Evolutionary conservation across 2,113 vertebrate genomes (phyloP).

Genomic region (Marmota monax): DNA sequence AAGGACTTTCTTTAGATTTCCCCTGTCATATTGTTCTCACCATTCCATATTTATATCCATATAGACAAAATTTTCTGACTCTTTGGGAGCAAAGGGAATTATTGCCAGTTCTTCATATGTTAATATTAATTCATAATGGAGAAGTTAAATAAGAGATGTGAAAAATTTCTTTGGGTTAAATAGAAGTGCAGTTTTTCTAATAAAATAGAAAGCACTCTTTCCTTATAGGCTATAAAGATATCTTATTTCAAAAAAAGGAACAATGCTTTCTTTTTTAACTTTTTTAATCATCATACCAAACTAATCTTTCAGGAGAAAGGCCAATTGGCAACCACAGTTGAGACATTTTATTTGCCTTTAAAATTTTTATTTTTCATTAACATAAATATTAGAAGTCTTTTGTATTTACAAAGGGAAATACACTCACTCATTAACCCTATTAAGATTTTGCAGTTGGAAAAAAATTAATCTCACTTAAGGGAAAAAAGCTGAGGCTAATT

Average conservation of each 20-base stretch:
- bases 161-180: background rate
- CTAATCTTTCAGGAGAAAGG: background rate
- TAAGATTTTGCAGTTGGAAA: conserved; percentile 44
- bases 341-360: conserved; percentile 52
- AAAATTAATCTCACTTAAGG: conserved; percentile 44
- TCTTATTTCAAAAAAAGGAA: conserved; percentile 5
- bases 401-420: conserved; percentile 24
- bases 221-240: background rate
- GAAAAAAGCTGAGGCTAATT: conserved; percentile 12
- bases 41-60: background rate
- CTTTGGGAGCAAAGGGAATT: background rate
- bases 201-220: background rate
- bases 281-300: background rate
- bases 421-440: conserved; percentile 23
- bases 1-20: background rate
- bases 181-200: background rate
- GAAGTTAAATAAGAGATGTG: background rate
- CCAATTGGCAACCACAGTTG: background rate
- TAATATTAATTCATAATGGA: conserved; percentile 1
- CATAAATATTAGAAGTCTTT: background rate
- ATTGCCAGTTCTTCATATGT: background rate
- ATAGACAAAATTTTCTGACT: background rate
- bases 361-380: conserved; percentile 13
- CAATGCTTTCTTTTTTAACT: background rate
- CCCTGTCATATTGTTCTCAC: background rate